Conservation (phyloP, 2,797 vertebrate genomes). For the Atherinosoma microstoma region DNA sequence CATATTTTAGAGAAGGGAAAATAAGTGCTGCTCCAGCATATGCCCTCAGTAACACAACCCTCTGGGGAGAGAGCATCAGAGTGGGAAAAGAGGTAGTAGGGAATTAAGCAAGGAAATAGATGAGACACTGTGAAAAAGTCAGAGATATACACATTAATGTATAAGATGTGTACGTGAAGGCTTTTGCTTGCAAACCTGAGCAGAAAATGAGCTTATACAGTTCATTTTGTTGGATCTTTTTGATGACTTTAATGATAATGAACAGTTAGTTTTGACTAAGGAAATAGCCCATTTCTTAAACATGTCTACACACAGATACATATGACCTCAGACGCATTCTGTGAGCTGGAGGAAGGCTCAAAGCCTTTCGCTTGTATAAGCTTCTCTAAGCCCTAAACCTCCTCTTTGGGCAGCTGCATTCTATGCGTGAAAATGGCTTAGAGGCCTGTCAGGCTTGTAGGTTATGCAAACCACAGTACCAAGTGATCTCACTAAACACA, state of each 20-base stretch:
- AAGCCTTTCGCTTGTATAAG: conserved; percentile 64
- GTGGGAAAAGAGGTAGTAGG: conserved; percentile 11
- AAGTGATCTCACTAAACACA: conserved; percentile 51
- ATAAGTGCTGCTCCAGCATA: conserved; percentile 56
- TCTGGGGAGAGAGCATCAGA: conserved; percentile 58
- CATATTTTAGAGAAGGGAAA: conserved; percentile 29
- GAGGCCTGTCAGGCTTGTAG: conserved; percentile 58
- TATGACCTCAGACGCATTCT: conserved; percentile 50
- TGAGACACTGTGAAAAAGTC: neutral
- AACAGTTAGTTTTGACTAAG: conserved; percentile 6
- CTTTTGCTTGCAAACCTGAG: neutral
- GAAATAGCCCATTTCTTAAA: conserved; percentile 23
- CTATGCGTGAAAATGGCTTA: conserved; percentile 70
- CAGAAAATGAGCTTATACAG: neutral
- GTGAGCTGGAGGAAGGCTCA: conserved; percentile 47
- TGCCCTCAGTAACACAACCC: conserved; percentile 72
- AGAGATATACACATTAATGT: conserved; percentile 12
- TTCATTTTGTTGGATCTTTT: neutral
- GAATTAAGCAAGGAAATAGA: conserved; percentile 1
- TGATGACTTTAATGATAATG: conserved; percentile 9
- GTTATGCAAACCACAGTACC: conserved; percentile 68
- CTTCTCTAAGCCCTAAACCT: conserved; percentile 64
- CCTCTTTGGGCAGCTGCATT: conserved; percentile 58
- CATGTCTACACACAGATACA: conserved; percentile 30
- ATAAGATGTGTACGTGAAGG: neutral